These are phyloP conservation scores for Rana temporaria DNA, from an alignment of 2,113 vertebrate genomes.

Conservation along the genomic window DNA sequence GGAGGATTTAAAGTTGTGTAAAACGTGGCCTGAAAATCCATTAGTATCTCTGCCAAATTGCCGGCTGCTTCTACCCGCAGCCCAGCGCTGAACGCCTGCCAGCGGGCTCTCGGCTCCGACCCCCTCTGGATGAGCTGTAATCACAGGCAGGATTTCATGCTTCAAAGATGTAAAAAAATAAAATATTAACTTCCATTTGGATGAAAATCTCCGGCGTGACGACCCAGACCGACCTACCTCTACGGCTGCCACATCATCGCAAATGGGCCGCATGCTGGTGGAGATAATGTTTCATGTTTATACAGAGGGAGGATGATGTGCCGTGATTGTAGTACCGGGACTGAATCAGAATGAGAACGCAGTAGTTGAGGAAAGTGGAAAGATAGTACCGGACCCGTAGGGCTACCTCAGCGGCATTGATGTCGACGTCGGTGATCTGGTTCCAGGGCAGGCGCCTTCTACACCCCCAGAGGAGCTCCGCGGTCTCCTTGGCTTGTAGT, in stretches of 20 bases:
- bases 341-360: too few relatives aligned
- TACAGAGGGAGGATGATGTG: too few relatives aligned
- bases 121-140: background rate
- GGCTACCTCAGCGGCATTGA: too few relatives aligned
- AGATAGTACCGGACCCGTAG: too few relatives aligned
- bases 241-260: background rate
- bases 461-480: too few relatives aligned
- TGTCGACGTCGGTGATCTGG: too few relatives aligned
- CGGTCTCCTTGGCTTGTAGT: too few relatives aligned
- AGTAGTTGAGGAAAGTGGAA: too few relatives aligned
- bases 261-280: too few relatives aligned
- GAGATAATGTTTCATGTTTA: too few relatives aligned
- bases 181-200: slow-evolving; percentile 19
- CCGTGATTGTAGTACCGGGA: too few relatives aligned
- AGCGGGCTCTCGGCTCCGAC: background rate
- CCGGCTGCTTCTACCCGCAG: background rate
- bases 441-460: too few relatives aligned
- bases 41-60: slow-evolving; percentile 25
- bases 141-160: slow-evolving; percentile 27
- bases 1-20: slow-evolving; percentile 4
- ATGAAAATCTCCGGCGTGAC: background rate
- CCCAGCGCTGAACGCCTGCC: background rate
- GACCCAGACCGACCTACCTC: background rate
- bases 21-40: slow-evolving; percentile 29
- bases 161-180: background rate